Base-by-base conservation (phyloP, 2,888 invertebrate species). In the Parnassius mnemosyne region DNA sequence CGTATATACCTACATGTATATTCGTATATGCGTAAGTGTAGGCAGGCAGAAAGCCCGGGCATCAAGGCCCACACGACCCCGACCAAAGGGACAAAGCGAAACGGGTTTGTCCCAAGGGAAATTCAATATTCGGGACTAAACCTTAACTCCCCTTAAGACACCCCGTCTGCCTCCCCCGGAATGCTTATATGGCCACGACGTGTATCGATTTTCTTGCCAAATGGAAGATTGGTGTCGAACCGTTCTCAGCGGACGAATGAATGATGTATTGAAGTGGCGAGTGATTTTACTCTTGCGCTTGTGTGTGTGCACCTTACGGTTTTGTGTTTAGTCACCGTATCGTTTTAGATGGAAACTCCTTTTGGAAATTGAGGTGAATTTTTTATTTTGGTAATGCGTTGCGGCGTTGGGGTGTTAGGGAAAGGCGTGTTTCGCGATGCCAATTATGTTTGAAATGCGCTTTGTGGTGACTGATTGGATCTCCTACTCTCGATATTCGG, bases 71-170 rank as follows among this genome's bases (percentile, higher is more conserved):
- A 88, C 85, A 87, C 90, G 89, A 89, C 89, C 90, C 89, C 87
- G 85, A 79, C 80, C 82, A 80, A 89, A 91, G 90, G 91, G 90
- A 90, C 90, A 91, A 90, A 89, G 90, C 83, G 90, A 91, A 91
- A 91, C 91, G 91, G 92, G 92, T 92, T 92, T 90, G 91, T 92
- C 92, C 91, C 92, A 86, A 87, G 92, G 92, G 92, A 92, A 92
- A 92, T 92, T 92, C 92, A 92, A 92, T 92, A 92, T 92, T 92
- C 92, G 92, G 92, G 91, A 89, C 91, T 91, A 91, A 91, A 91
- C 90, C 91, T 87, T 91, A 90, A 88, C 91, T 87, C 92, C 92
- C 92, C 88, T 86, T 87, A 88, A 89, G 85, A 83, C 90, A 80
- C 87, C 89, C 89, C 86, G 87, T 88, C 89, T 87, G 80, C 89